A percentile compares a stretch with the other conserved stretches of the same genome.
phyloP scores from a whole-genome alignment of 1,140 invertebrate genomes.

The Lethrus apterus region DNA sequence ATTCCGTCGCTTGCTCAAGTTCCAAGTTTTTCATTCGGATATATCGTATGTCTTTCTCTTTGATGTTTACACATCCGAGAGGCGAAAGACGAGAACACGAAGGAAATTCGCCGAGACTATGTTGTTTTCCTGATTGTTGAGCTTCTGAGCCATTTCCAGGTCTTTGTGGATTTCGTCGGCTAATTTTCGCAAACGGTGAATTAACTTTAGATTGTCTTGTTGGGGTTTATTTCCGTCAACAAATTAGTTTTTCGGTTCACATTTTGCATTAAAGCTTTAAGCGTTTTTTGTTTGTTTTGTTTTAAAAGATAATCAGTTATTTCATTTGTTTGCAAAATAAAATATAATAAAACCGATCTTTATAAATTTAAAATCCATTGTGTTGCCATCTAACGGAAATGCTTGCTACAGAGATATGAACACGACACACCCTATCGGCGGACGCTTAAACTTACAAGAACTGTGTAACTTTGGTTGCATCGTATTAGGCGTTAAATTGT shows the following conservation, averaged over 20 bases:
- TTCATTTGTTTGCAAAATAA: no score
- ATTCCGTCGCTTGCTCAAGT: conserved; percentile 16
- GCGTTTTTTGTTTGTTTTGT: conserved; percentile 1
- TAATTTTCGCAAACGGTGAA: conserved; percentile 22
- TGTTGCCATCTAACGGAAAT: no score
- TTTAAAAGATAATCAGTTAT: conserved; percentile 1
- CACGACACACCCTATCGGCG: no score
- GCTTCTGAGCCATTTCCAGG: conserved; percentile 21
- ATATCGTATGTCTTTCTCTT: conserved; percentile 8
- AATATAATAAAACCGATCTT: no score
- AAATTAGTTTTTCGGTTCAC: conserved; percentile 13
- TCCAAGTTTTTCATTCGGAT: conserved; percentile 18
- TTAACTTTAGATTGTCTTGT: conserved; percentile 23
- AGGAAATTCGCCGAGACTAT: not conserved
- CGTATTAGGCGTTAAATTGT: no score
- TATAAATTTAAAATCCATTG: no score
- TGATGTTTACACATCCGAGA: conserved; percentile 11
- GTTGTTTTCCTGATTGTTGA: conserved; percentile 21
- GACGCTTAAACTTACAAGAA: no score
- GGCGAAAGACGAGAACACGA: conserved; percentile 6
- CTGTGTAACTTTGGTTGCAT: no score
- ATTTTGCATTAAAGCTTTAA: no score
- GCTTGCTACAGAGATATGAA: no score
- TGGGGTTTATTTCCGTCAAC: conserved; percentile 18
- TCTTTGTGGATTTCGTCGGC: conserved; percentile 22